These are phyloP conservation scores for Chelidonichthys spinosus DNA, from an alignment of 2,797 vertebrate genomes.

Conservation along the genomic window DNA sequence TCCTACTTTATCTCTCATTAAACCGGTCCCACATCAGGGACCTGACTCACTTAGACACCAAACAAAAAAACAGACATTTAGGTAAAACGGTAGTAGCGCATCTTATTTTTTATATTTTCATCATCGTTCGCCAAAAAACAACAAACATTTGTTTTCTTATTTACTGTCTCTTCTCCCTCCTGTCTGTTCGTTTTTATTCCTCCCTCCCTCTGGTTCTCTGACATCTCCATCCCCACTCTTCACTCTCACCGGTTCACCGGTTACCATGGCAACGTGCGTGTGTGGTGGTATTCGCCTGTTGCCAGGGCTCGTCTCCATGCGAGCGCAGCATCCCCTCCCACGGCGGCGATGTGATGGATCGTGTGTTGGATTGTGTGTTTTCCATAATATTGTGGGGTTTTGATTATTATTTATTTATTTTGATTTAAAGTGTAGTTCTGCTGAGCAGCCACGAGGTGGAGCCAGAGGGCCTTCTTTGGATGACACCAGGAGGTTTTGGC, in stretches of 20 bases:
- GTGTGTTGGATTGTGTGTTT: conserved; percentile 24
- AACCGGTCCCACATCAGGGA: conserved; percentile 61
- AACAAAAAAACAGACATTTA: conserved; percentile 11
- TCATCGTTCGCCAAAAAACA: conserved; percentile 7
- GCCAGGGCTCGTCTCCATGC: conserved; percentile 64
- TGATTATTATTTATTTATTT: too few relatives aligned
- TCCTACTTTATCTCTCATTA: conserved; percentile 69
- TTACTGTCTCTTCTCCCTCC: conserved; percentile 13
- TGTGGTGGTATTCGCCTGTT: conserved; percentile 63
- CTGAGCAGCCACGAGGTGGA: conserved; percentile 49
- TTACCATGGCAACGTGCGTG: conserved; percentile 69
- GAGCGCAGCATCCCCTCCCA: conserved; percentile 58
- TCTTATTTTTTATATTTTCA: too few relatives aligned
- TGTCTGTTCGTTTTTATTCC: conserved; percentile 13
- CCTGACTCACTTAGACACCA: conserved; percentile 31
- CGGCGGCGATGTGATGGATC: conserved; percentile 41
- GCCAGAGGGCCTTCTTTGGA: conserved; percentile 16
- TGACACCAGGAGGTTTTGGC: not conserved
- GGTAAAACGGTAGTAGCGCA: conserved; percentile 5
- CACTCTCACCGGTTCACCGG: conserved; percentile 55
- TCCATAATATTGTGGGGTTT: conserved; percentile 1
- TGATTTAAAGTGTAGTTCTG: not conserved
- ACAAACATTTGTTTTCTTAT: not conserved
- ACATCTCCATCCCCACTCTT: conserved; percentile 54
- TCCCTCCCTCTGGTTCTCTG: conserved; percentile 44